These are phyloP conservation scores for Nettapus auritus DNA, from an alignment of 2,113 vertebrate species.

Conservation along the genomic window DNA sequence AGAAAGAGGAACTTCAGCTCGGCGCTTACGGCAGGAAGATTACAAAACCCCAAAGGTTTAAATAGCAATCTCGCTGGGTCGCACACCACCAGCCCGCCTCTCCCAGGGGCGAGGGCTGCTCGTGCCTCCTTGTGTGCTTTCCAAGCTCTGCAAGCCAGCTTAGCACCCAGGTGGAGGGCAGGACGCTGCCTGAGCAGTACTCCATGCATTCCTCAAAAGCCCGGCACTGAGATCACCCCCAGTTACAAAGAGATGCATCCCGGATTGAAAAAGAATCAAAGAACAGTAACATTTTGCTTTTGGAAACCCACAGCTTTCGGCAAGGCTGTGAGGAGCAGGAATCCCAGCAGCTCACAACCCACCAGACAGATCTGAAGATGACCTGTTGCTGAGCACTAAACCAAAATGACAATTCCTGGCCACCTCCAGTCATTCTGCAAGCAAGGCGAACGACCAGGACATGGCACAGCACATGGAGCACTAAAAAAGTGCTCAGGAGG, in stretches of 20 bases:
- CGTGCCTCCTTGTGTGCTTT: neutral
- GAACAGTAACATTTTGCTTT: neutral
- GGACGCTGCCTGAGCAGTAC: neutral
- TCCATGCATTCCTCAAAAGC: neutral
- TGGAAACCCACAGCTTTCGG: too few species aligned
- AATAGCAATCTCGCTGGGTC: neutral
- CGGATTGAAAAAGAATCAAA: too few species aligned
- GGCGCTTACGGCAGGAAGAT: neutral
- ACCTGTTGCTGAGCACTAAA: neutral
- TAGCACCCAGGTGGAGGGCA: too few species aligned
- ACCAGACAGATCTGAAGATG: neutral
- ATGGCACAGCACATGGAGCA: neutral
- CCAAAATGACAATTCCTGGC: neutral
- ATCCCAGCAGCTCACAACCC: neutral
- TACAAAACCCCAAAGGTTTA: slow-evolving; percentile 7
- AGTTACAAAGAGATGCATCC: neutral
- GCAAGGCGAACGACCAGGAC: neutral
- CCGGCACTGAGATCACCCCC: neutral
- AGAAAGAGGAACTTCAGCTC: slow-evolving; percentile 37
- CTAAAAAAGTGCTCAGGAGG: neutral
- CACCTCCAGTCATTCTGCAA: neutral
- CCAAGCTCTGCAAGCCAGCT: neutral
- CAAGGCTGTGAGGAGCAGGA: neutral
- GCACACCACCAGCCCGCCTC: neutral
- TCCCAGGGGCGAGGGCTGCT: neutral